Evolutionary conservation across 1,140 invertebrate species (phyloP).

Genomic region (Vanessa atalanta): DNA sequence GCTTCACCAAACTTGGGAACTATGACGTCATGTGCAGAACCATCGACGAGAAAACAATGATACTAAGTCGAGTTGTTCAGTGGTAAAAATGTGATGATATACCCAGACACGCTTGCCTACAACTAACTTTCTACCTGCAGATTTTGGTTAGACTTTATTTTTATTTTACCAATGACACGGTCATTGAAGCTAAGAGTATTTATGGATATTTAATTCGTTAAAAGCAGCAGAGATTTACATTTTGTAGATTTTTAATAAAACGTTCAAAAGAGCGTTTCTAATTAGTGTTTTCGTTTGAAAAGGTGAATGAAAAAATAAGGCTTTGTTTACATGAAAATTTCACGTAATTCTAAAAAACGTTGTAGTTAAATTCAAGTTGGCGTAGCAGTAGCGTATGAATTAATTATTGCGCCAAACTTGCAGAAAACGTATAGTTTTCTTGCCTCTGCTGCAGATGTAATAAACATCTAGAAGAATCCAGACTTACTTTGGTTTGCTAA

Average conservation of each 20-base stretch:
- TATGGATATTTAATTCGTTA: no score
- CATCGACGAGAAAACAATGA: no score
- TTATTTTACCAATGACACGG: no score
- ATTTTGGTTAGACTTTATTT: no score
- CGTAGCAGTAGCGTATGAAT: constrained; percentile 48
- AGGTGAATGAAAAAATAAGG: background rate
- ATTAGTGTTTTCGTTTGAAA: background rate
- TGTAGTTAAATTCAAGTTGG: constrained; percentile 29
- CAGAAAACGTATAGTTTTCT: constrained; percentile 36
- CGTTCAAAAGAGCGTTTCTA: background rate
- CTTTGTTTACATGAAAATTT: background rate
- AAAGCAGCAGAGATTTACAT: no score
- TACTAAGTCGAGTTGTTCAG: no score
- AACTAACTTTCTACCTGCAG: no score
- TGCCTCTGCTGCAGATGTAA: constrained; percentile 36
- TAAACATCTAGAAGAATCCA: constrained; percentile 37
- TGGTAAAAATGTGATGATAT: no score
- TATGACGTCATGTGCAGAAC: no score
- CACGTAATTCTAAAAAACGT: background rate
- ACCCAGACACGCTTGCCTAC: no score
- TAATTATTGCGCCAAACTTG: constrained; percentile 47
- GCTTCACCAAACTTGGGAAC: no score
- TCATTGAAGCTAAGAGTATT: no score
- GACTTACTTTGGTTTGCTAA: constrained; percentile 35
- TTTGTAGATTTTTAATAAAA: background rate